A percentile compares a stretch with the other conserved stretches of the same genome.
Evolutionary conservation across 2,888 invertebrate species (phyloP).

Genomic region (Halictus ligatus): DNA sequence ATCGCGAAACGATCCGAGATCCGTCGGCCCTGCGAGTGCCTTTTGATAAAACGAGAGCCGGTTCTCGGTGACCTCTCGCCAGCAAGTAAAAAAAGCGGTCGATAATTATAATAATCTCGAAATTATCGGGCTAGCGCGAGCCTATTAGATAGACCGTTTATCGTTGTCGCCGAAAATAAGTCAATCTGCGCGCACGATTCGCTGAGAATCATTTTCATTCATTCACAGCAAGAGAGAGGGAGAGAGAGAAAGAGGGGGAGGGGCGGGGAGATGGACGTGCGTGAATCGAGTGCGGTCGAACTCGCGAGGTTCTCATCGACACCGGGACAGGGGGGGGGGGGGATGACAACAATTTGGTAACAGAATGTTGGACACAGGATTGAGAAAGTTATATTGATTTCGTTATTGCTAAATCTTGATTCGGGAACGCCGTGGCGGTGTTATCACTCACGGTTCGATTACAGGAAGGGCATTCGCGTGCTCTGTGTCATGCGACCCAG

Average conservation of each 20-base stretch:
- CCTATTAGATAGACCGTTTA: constrained; percentile 13
- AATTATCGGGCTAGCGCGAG: constrained; percentile 1
- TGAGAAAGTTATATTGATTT: neutral
- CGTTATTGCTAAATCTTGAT: neutral
- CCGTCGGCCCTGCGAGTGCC: neutral
- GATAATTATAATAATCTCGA: neutral
- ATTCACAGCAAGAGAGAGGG: neutral
- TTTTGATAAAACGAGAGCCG: constrained; percentile 12
- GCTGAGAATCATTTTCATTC: neutral
- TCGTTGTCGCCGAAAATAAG: constrained; percentile 7
- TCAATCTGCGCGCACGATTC: neutral
- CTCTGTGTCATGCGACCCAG: neutral
- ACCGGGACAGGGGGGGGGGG: too few species aligned
- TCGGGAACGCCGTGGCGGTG: neutral
- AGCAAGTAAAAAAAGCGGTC: neutral
- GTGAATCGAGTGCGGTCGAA: neutral
- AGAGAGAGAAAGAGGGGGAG: too few species aligned
- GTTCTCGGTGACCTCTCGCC: constrained; percentile 5
- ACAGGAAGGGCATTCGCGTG: neutral
- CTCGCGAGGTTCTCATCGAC: neutral
- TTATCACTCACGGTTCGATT: neutral
- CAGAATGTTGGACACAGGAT: neutral
- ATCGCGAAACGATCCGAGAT: neutral
- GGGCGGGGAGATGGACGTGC: too few species aligned
- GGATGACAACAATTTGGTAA: neutral